Percentiles rank a stretch among this genome's conserved stretches.
These are phyloP conservation scores for Ceratosolen fusciceps DNA, from an alignment of 1,140 invertebrate species.

Conservation along the genomic window DNA sequence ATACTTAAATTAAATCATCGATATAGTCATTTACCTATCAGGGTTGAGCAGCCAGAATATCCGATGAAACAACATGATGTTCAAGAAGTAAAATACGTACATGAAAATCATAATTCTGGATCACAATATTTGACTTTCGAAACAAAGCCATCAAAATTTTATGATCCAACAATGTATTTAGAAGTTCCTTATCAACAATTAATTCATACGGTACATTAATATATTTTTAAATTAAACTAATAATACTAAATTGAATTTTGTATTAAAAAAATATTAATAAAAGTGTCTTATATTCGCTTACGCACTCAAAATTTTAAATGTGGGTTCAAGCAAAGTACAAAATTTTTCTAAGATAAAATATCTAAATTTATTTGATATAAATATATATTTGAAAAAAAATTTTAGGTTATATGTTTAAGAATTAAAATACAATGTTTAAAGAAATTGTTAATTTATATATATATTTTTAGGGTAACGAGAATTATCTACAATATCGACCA, in stretches of 20 bases:
- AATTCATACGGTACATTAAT: neutral
- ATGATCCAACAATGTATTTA: constrained; percentile 7
- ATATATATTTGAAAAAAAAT: too few relatives aligned
- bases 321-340: neutral
- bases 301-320: neutral
- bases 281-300: neutral
- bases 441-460: too few relatives aligned
- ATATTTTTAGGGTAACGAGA: constrained; percentile 9
- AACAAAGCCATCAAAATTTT: constrained; percentile 24
- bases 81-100: neutral
- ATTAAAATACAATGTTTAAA: too few relatives aligned
- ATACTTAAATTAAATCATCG: constrained; percentile 8
- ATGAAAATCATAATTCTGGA: constrained; percentile 16
- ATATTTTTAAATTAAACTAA: neutral
- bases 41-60: neutral
- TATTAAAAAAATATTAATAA: neutral
- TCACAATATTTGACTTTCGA: constrained; percentile 27
- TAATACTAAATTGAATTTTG: too few relatives aligned
- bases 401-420: too few relatives aligned
- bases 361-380: too few relatives aligned
- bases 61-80: neutral
- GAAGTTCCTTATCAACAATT: neutral
- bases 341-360: neutral
- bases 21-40: neutral
- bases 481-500: neutral